Base-by-base conservation (phyloP, 2,113 vertebrate species). In the Paracanthobrama guichenoti region DNA sequence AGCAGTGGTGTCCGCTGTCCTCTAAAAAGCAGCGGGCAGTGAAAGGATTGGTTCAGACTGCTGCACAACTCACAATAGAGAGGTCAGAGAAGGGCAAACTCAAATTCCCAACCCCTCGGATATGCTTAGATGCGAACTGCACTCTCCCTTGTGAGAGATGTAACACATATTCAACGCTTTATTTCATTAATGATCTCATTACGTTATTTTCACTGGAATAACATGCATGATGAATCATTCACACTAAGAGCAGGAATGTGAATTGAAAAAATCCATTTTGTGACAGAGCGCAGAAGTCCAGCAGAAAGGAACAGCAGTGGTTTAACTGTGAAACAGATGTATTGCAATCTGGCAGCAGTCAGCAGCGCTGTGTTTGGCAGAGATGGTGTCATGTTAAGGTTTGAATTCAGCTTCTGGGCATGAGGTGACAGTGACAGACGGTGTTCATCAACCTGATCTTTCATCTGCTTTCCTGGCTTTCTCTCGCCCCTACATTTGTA, bases 71-170 rank as follows among this genome's bases (percentile, higher is more conserved):
- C 86, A 86, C 78, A 84, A 84, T 82, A 82, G 55, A 64, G 83
- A 87, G 82, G 79, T 84, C 73, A 86, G 24, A 42, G 73, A 81
- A 86, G 78, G 71, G 72, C 73, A 79, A 53, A 66, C 71, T 76
- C 42, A 64, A 57, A 64, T 50, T 78, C 81, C 71, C 81, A 77
- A 75, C n/a, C 46, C 50, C 22, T 26, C n/a, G 53, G 14, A 50
- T 26, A 39, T 22, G 31, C 57, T 66, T 35, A 24, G 48, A 62
- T 60, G 31, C 26, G 26, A 74, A 11, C 9, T 50, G 11, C 13
- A 18, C 46, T 48, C 42, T 9, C 11, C 48, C 48, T 16, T 14
- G 48, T 16, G 48, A 50, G 50, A 53, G 14, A 18, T 6, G 48
- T 18, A 53, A 53, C 18, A 3, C 53, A 55, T 1, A 50, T 5